Base-by-base conservation (phyloP, 2,797 vertebrate species). In the Centroberyx gerrardi region DNA sequence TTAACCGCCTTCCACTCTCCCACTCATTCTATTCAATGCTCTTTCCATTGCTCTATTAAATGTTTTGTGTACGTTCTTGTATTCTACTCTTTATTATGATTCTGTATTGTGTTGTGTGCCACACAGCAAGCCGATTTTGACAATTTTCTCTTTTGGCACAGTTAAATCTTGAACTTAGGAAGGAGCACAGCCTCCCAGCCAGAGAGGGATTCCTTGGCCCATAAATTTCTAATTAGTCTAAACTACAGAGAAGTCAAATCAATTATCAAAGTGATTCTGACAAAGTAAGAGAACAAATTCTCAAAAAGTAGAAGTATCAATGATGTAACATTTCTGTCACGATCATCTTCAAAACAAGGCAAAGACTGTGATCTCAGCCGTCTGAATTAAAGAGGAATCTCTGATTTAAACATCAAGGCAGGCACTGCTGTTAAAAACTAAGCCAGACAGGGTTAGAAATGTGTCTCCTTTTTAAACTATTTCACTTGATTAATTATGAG, bases 341-440 rank as follows among this genome's bases (percentile, higher is more conserved):
- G 14, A 14, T 74, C n/a, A 8, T 4, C 44, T 31, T 74, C 13
- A 51, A 42, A 59, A 66, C 46, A 17, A 52, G 54, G 10, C 5
- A 8, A 14, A 0, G 10, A 44, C 40, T 44, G 38, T 8, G 3
- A 44, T 14, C 4, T 12, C 10, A 13, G 10, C 10, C 10, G 3
- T 44, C 10, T 44, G 40, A 44, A 44, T 13, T 44, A 3, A 40
- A 40, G 12, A 13, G 10, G 40, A 44, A 4, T 14, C 12, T 44
- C 4, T 44, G 42, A 3, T 44, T 44, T 14, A 44, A 44, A 44
- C 12, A 44, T 44, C 42, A 13, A 44, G 12, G 10, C 40, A 13
- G 40, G 40, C 3, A 12, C 13, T 44, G 40, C 12, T 44, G 40
- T 33, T 33, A 14, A 42, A 9, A 13, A 42, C 10, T 13, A 13